Conservation (phyloP, 2,888 invertebrate genomes). For the Mactromeris polynyma region DNA sequence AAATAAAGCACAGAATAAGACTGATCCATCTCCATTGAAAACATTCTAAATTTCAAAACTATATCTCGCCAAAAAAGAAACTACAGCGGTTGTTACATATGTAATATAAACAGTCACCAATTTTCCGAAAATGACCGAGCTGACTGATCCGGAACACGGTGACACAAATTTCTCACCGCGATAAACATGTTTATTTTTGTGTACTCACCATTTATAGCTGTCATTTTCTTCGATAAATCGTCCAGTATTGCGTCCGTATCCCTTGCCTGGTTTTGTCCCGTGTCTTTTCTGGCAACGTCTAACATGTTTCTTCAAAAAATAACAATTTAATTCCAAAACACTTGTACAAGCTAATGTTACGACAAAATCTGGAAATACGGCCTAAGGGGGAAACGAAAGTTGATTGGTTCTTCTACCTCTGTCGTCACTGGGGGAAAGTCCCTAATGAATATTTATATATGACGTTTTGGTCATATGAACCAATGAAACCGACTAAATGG, state of each 20-base stretch:
- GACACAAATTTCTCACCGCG: background rate
- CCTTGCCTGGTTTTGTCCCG: slow-evolving; percentile 10
- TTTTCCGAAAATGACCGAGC: background rate
- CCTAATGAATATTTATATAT: slow-evolving; percentile 60
- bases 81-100: no score
- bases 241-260: background rate
- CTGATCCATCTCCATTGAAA: no score
- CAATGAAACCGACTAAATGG: slow-evolving; percentile 22
- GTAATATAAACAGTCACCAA: background rate
- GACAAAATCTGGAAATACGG: slow-evolving; percentile 43
- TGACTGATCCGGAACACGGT: background rate
- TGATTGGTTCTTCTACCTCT: slow-evolving; percentile 42
- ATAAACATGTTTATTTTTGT: background rate
- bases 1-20: no score
- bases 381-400: slow-evolving; percentile 56
- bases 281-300: slow-evolving; percentile 1
- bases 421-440: slow-evolving; percentile 65
- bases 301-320: slow-evolving; percentile 28
- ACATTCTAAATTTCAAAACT: no score
- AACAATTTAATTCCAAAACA: slow-evolving; percentile 6
- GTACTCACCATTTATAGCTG: background rate
- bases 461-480: background rate
- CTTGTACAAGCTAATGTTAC: background rate
- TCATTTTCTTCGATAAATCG: slow-evolving; percentile 16
- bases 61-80: no score